These are phyloP conservation scores for Eolophus roseicapilla DNA, from an alignment of 2,113 vertebrate genomes.

Conservation along the genomic window DNA sequence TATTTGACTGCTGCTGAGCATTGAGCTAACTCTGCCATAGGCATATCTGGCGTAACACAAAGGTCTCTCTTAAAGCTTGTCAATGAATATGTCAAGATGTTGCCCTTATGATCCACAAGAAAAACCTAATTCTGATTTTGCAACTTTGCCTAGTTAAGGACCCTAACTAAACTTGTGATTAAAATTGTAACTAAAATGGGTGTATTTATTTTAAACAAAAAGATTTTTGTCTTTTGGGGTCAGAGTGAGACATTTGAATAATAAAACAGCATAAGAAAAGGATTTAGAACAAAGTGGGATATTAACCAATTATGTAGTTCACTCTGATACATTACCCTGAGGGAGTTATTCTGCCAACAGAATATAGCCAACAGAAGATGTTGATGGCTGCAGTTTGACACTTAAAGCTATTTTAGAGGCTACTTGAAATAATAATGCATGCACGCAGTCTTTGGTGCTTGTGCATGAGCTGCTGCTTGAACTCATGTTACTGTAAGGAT, in stretches of 20 bases:
- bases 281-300: neutral
- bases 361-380: neutral
- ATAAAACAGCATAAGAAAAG: neutral
- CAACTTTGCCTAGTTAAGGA: neutral
- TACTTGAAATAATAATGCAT: neutral
- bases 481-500: neutral
- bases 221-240: neutral
- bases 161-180: neutral
- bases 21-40: neutral
- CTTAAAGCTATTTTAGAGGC: neutral
- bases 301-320: neutral
- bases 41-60: neutral
- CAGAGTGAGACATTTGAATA: neutral
- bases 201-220: neutral
- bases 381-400: conserved; percentile 5
- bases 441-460: neutral
- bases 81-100: neutral
- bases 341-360: neutral
- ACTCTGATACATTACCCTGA: neutral
- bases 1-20: neutral
- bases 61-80: neutral
- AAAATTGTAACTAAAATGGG: neutral
- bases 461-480: conserved; percentile 8
- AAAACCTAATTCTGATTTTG: neutral
- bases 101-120: neutral